phyloP scores from a whole-genome alignment of 2,888 invertebrate genomes.

The Syritta pipiens region DNA sequence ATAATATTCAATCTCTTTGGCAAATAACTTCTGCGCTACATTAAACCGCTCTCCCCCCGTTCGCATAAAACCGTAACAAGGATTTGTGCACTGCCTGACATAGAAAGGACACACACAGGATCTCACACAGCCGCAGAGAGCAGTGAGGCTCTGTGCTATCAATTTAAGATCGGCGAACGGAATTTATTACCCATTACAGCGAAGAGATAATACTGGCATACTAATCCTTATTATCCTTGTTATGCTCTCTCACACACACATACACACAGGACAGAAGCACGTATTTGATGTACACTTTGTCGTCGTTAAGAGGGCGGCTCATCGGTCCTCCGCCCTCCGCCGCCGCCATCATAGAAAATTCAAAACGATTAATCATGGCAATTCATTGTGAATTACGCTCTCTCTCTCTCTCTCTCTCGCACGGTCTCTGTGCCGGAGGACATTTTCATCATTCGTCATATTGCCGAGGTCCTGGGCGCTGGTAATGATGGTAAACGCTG shows the following conservation, averaged over 20 bases:
- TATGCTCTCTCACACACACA: too few species aligned
- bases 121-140: not conserved
- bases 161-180: constrained; percentile 58
- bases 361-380: constrained; percentile 70
- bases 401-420: too few species aligned
- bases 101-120: not conserved
- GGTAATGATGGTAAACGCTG: constrained; percentile 67
- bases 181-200: constrained; percentile 67
- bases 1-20: constrained; percentile 65
- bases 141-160: constrained; percentile 24
- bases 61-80: constrained; percentile 38
- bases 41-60: constrained; percentile 19
- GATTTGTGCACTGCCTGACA: constrained; percentile 4
- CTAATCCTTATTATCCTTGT: constrained; percentile 66
- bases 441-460: constrained; percentile 70
- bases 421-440: too few species aligned
- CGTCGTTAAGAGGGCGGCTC: too few species aligned
- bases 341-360: constrained; percentile 60
- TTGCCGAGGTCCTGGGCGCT: constrained; percentile 58
- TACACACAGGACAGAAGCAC: too few species aligned
- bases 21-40: constrained; percentile 63
- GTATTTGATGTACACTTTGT: too few species aligned
- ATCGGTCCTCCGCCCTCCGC: too few species aligned
- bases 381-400: constrained; percentile 70
- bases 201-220: constrained; percentile 61